Conservation (phyloP, 2,113 vertebrate genomes). For the Alouatta palliata region DNA sequence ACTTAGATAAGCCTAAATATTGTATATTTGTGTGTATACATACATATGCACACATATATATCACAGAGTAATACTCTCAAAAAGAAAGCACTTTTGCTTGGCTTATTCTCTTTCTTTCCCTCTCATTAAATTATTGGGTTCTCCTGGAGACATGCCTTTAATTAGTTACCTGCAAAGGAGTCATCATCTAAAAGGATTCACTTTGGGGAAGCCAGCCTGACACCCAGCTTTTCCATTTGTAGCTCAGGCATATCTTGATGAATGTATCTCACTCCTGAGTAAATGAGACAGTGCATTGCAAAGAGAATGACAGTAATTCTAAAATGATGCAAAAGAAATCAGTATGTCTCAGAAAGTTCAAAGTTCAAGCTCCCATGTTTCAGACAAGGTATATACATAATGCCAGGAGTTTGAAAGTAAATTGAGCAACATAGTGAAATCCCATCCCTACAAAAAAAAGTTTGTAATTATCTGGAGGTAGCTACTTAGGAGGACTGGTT, state of each 20-base stretch:
- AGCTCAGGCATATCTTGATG: neutral
- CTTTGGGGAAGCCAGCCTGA: neutral
- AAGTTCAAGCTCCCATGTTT: neutral
- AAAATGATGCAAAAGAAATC: neutral
- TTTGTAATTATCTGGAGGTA: no score
- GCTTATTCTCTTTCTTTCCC: neutral
- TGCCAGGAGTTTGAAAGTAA: neutral
- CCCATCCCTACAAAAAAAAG: no score
- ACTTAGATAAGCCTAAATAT: no score
- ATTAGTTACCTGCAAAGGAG: neutral
- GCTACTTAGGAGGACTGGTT: no score
- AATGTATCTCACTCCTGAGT: neutral
- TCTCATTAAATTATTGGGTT: neutral
- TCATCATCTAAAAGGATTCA: neutral
- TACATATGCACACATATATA: no score
- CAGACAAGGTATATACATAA: no score
- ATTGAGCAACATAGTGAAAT: no score
- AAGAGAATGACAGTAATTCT: neutral
- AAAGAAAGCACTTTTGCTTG: neutral
- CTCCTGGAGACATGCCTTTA: neutral
- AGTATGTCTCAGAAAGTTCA: neutral
- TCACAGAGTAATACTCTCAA: no score
- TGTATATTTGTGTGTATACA: no score
- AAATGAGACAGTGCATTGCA: neutral
- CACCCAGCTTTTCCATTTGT: neutral